Base-by-base conservation (phyloP, 1,140 invertebrate species). In the Bemisia tabaci region DNA sequence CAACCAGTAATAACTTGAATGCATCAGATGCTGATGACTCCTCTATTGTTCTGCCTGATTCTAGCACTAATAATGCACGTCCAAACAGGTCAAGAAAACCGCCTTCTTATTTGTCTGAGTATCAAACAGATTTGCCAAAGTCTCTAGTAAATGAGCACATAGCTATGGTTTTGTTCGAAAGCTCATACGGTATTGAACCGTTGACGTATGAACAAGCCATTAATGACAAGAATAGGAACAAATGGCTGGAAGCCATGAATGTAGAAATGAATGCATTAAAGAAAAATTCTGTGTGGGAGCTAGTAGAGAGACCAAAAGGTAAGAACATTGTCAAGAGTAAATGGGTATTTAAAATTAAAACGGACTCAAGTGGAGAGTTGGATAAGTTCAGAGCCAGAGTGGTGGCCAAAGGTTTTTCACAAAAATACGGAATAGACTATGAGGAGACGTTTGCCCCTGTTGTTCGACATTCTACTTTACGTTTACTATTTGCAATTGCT, bases 401-500 rank as follows among this genome's bases (percentile, higher is more conserved):
- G 12, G 67, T 68, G 17, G 63, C 59, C 1, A 21, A 17, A 22
- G 67, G 67, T 1, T 68, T 33, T 64, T 2, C 39, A 1, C 67
- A 68, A 63, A 23, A n/a, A 25, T 27, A 65, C 59, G 74, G 71
- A n/a, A 71, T 66, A 2, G 59, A 79, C 71, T 78, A 72, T 70
- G n/a, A 71, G 39, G 76, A 79, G 70, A 75, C 72, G 1, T 77
- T 73, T 71, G 66, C 76, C 58, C 76, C 77, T 21, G 73, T 77
- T 27, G 70, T 73, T 21, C 63, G 73, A 24, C 70, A 74, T 61
- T 68, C 70, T 22, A 70, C 79, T 12, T 62, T 82, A 23, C 68
- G 78, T 64, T 67, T 75, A 25, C 59, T 81, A 17, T 67, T 81
- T 1, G 70, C 75, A 1, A 60, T 79, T 68, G 70, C 75, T 68